Conservation (phyloP, 2,888 invertebrate genomes). For the Drosophila nr. medialis region DNA sequence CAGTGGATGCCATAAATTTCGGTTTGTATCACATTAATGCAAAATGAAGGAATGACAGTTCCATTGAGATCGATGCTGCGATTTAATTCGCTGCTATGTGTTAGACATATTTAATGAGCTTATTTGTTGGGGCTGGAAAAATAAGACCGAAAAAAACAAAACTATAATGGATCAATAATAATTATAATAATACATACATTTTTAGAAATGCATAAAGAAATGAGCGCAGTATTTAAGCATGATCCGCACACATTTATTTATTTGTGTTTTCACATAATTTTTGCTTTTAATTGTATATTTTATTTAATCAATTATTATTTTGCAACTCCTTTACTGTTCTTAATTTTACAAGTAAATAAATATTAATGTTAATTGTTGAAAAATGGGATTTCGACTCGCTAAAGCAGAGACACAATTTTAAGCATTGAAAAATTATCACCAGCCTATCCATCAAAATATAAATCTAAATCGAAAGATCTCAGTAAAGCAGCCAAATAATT, state of each 20-base stretch:
- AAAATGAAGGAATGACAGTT: neutral
- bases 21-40: conserved; percentile 13
- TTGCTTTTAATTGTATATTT: neutral
- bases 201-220: neutral
- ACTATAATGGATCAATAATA: neutral
- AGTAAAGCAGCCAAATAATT: conserved; percentile 18
- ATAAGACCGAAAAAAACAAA: neutral
- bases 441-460: neutral
- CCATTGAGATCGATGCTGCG: neutral
- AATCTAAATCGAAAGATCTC: conserved; percentile 14
- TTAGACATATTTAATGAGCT: neutral
- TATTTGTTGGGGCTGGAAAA: neutral
- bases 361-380: neutral
- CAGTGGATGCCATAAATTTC: neutral
- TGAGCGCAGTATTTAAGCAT: neutral
- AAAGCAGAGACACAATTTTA: neutral
- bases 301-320: neutral
- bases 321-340: neutral
- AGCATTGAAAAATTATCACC: neutral
- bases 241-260: neutral
- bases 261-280: neutral
- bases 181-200: too few relatives aligned
- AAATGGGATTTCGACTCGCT: neutral
- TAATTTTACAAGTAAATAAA: neutral
- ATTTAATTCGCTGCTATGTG: neutral